Conservation (phyloP, 1,140 invertebrate genomes). For the Himalopsyche phryganea region DNA sequence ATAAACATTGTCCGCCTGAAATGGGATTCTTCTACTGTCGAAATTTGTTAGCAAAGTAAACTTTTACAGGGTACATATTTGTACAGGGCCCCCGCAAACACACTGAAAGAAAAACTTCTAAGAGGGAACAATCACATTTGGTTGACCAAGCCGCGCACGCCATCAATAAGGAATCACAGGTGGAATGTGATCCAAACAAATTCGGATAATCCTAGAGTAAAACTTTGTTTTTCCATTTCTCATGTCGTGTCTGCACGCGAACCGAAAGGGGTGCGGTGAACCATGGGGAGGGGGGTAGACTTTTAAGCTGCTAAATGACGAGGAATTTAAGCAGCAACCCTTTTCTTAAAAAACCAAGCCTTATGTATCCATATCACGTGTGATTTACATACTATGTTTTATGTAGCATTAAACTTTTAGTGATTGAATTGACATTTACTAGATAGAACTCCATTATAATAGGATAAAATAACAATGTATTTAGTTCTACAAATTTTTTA, state of each 20-base stretch:
- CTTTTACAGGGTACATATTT: neutral
- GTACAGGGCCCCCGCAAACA: neutral
- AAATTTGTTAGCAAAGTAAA: too few species aligned
- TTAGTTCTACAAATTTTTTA: too few species aligned
- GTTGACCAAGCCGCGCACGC: neutral
- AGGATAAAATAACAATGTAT: too few species aligned
- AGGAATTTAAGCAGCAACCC: neutral
- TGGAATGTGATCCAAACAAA: slow-evolving; percentile 28
- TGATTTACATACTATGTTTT: too few species aligned
- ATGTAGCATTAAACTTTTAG: too few species aligned
- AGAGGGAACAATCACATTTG: too few species aligned
- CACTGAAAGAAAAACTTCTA: neutral
- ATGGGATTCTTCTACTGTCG: too few species aligned
- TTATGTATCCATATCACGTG: too few species aligned
- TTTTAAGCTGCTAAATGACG: neutral
- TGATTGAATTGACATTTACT: too few species aligned
- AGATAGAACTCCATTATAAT: too few species aligned
- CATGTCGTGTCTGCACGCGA: slow-evolving; percentile 21
- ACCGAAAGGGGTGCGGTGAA: neutral
- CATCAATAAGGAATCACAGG: slow-evolving; percentile 28
- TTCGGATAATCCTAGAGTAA: slow-evolving; percentile 18
- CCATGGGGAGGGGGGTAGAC: neutral
- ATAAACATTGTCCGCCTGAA: too few species aligned
- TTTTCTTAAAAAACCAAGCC: too few species aligned
- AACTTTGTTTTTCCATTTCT: slow-evolving; percentile 28